A percentile compares a stretch with the other conserved stretches of the same genome.
Evolutionary conservation across 2,113 vertebrate species (phyloP).

Genomic region (Eurypyga helias): DNA sequence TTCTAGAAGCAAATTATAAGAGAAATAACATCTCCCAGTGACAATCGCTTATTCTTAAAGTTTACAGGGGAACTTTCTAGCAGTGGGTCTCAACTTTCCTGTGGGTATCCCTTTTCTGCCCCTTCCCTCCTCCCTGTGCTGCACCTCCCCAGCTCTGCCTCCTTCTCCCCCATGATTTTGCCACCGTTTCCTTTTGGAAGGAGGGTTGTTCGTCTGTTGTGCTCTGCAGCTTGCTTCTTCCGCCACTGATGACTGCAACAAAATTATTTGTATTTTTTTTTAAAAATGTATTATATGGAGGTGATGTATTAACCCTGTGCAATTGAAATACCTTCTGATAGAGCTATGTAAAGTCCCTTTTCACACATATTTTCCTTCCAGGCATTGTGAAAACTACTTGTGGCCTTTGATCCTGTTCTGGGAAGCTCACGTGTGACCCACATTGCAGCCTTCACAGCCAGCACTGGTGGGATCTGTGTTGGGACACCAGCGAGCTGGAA

Average conservation of each 20-base stretch:
- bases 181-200: background rate
- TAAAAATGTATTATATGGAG: background rate
- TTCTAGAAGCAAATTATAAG: background rate
- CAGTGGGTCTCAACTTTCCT: background rate
- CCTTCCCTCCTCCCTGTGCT: background rate
- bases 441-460: background rate
- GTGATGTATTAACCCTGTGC: background rate
- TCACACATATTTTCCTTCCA: background rate
- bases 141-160: background rate
- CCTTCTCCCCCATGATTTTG: background rate
- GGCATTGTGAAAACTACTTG: background rate
- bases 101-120: background rate
- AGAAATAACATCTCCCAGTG: background rate
- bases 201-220: background rate
- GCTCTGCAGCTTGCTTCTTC: background rate
- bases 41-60: background rate
- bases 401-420: background rate
- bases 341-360: background rate
- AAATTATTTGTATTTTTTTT: background rate
- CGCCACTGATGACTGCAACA: background rate
- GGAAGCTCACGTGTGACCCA: background rate
- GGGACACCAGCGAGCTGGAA: background rate
- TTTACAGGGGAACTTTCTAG: background rate
- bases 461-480: background rate
- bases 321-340: background rate